Percentiles rank a stretch among this genome's conserved stretches.
Evolutionary conservation across 2,888 invertebrate species (phyloP).

Genomic region (Chrysolina oricalcia): DNA sequence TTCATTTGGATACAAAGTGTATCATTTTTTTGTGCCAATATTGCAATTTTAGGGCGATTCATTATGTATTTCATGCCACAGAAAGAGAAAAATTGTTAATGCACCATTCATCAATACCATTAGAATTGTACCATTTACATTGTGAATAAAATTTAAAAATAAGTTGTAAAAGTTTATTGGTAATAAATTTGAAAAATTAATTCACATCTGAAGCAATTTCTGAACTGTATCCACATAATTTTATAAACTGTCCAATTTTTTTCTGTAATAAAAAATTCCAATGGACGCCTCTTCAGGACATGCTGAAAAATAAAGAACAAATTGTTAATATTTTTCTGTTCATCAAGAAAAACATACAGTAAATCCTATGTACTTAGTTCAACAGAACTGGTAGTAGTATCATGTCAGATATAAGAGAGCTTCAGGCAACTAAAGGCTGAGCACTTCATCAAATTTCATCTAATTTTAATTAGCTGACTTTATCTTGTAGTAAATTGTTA

Average conservation of each 20-base stretch:
- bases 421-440: too few species aligned
- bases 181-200: too few species aligned
- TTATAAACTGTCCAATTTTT: too few species aligned
- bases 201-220: not conserved
- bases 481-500: too few species aligned
- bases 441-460: too few species aligned
- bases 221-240: too few species aligned
- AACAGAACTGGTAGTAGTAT: too few species aligned
- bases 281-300: constrained; percentile 27
- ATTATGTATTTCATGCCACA: constrained; percentile 66
- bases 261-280: too few species aligned
- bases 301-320: constrained; percentile 32
- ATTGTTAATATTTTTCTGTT: not conserved
- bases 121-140: not conserved
- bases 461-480: too few species aligned
- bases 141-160: constrained; percentile 3
- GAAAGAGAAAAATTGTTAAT: constrained; percentile 49
- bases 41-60: constrained; percentile 73
- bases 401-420: too few species aligned
- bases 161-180: not conserved
- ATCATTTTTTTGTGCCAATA: constrained; percentile 88
- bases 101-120: not conserved
- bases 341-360: not conserved
- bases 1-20: constrained; percentile 90
- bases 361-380: too few species aligned